These are phyloP conservation scores for Eulemur macaco DNA, from an alignment of 2,113 vertebrate species.

Conservation along the genomic window DNA sequence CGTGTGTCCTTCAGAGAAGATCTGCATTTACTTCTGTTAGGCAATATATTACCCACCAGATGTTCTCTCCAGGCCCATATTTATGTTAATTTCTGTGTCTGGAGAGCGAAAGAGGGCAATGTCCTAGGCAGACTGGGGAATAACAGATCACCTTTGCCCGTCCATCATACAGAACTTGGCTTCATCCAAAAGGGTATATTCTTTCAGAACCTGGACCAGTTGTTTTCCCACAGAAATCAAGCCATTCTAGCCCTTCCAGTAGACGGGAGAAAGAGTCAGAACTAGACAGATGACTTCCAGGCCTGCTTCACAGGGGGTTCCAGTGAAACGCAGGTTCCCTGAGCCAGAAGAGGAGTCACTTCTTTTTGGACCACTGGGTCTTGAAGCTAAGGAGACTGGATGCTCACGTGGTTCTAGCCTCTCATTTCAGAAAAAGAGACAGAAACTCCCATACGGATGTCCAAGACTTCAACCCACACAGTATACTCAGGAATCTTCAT, in stretches of 20 bases:
- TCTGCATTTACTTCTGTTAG: neutral
- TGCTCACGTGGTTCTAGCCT: neutral
- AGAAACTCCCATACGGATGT: neutral
- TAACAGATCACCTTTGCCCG: slow-evolving; percentile 82
- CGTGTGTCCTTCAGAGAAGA: neutral
- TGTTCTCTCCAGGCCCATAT: neutral
- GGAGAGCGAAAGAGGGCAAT: neutral
- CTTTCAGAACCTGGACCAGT: slow-evolving; percentile 91
- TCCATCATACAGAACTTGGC: slow-evolving; percentile 88
- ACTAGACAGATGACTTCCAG: neutral
- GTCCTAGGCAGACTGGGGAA: neutral
- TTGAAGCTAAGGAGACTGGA: neutral
- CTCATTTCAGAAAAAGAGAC: slow-evolving; percentile 15
- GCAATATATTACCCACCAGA: neutral
- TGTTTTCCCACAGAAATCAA: slow-evolving; percentile 92
- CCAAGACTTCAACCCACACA: neutral
- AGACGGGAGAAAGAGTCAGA: neutral
- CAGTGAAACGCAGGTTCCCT: neutral
- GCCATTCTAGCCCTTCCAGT: slow-evolving; percentile 89
- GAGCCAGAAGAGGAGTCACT: neutral
- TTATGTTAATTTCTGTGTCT: neutral
- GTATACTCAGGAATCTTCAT: neutral
- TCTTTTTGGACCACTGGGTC: neutral
- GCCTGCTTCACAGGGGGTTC: neutral
- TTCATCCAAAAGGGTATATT: slow-evolving; percentile 91